Evolutionary conservation across 23 tunicate genomes (phyloP).

Genomic region (Clavelina lepadiformis): DNA sequence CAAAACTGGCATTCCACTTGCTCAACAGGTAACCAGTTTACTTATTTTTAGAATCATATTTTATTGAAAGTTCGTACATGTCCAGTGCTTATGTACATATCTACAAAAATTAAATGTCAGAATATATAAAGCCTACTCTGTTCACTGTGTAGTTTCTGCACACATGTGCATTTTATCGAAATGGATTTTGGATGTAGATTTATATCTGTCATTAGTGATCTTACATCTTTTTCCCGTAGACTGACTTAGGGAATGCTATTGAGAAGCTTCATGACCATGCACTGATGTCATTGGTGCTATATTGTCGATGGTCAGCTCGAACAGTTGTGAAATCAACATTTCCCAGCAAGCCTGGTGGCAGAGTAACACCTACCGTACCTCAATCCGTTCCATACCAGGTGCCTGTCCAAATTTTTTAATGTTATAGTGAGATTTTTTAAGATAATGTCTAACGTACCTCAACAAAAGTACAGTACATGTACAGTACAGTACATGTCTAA

Average conservation of each 20-base stretch:
- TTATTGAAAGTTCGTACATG: too few relatives aligned
- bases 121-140: too few relatives aligned
- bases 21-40: conserved; percentile 48
- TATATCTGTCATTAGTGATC: neutral
- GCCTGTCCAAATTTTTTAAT: neutral
- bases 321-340: conserved; percentile 79
- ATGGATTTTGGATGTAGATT: neutral
- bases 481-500: neutral
- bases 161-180: too few relatives aligned
- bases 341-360: conserved; percentile 74
- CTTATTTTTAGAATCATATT: too few relatives aligned
- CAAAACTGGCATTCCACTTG: conserved; percentile 43
- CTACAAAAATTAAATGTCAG: too few relatives aligned
- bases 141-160: too few relatives aligned
- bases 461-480: neutral
- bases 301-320: conserved; percentile 80
- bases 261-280: conserved; percentile 71
- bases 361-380: conserved; percentile 64
- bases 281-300: conserved; percentile 55
- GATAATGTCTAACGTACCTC: neutral
- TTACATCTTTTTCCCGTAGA: conserved; percentile 9
- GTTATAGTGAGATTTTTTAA: conserved; percentile 1
- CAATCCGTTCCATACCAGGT: conserved; percentile 80
- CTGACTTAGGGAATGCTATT: conserved; percentile 37
- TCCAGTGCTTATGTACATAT: too few relatives aligned